Conservation (phyloP, 1,140 invertebrate species). For the Chrysoperla carnea region DNA sequence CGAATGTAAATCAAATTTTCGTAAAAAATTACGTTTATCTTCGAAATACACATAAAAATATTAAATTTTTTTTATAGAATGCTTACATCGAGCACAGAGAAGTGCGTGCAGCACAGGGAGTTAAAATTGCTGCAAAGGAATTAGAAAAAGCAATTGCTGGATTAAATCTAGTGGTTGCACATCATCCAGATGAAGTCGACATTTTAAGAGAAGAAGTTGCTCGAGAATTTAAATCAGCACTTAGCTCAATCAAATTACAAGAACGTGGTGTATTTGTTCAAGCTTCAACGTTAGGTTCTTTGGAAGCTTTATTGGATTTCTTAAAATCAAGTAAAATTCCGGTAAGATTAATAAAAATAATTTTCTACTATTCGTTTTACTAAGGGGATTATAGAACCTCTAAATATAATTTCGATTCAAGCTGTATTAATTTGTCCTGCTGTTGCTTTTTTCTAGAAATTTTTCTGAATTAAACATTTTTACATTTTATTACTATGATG, state of each 20-base stretch:
- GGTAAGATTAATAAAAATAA: slow-evolving; percentile 32
- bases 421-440: too few species aligned
- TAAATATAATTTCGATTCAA: too few species aligned
- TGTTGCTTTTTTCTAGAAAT: too few species aligned
- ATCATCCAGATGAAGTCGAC: slow-evolving; percentile 88
- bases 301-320: slow-evolving; percentile 95
- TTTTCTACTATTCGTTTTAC: too few species aligned
- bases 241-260: slow-evolving; percentile 81
- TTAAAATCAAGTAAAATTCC: slow-evolving; percentile 91
- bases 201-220: slow-evolving; percentile 62
- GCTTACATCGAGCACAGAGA: slow-evolving; percentile 93
- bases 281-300: slow-evolving; percentile 92
- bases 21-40: too few species aligned
- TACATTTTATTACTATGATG: too few species aligned
- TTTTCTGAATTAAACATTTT: too few species aligned
- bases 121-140: slow-evolving; percentile 96
- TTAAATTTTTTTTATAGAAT: slow-evolving; percentile 49
- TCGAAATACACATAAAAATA: too few species aligned
- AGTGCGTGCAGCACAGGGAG: slow-evolving; percentile 89
- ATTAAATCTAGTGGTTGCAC: slow-evolving; percentile 72
- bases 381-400: too few species aligned
- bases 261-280: slow-evolving; percentile 96
- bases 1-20: too few species aligned
- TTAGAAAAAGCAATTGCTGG: slow-evolving; percentile 94
- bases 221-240: slow-evolving; percentile 64